Evolutionary conservation across 2,797 vertebrate species (phyloP), one percentile per base, ranked within the genome.

Genomic region (Sebastes aleutianus): DNA sequence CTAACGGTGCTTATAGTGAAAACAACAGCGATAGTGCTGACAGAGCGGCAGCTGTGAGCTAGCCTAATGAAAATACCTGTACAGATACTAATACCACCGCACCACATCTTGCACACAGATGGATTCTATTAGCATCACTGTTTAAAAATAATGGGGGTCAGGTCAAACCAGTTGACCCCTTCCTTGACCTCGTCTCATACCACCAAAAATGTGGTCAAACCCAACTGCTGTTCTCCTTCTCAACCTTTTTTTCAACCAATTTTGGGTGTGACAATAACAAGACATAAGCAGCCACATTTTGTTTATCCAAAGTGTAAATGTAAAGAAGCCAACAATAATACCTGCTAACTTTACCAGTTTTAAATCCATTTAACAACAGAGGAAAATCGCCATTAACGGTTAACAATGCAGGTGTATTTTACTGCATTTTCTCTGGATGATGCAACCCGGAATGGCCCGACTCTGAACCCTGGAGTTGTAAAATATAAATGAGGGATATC

Each of bases 391-490:
- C 32, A 43, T 67, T 10, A 66, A 62, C 39, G 1, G 29, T 89
- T 78, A 81, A 82, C 81, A 31, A 63, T 16, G 47, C 81, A 89
- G 79, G 84, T 91, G 84, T 18, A 32, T 34, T 85, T 86, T 70
- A 82, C 2, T 14, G 61, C 57, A 31, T 72, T 70, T 74, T 74
- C 13, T 56, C 22, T n/a, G 3, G 2, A 66, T 56, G 78, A 72
- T 26, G 26, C 26, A 47, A 22, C 31, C 11, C 11, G 24, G 20
- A 3, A 8, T 31, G 29, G 50, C 39, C 73, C 4, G 2, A 27
- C 9, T n/a, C 68, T 62, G 57, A 83, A 83, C 32, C 31, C 24
- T 36, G 56, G 3, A 63, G 29, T 4, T 70, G 34, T 43, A 16
- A 71, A 71, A 43, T 70, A 50, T 26, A 61, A 50, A 67, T n/a